phyloP scores from a whole-genome alignment of 2,797 vertebrate genomes.

The Lutjanus campechanus region DNA sequence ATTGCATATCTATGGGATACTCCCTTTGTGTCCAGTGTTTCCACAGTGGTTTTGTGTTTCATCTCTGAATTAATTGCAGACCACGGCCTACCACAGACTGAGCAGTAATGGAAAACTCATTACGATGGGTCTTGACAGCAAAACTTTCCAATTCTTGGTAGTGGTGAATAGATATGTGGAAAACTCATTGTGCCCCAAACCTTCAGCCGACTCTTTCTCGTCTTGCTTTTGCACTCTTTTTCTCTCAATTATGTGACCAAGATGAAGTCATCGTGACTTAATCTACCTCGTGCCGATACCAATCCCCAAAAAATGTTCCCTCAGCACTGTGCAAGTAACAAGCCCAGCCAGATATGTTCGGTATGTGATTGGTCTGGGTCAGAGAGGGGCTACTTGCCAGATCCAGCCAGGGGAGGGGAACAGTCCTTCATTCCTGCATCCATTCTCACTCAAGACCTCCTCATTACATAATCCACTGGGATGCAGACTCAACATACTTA shows the following conservation, averaged over 20 bases:
- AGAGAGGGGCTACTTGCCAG: constrained; percentile 42
- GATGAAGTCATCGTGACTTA: constrained; percentile 65
- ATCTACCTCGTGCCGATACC: constrained; percentile 22
- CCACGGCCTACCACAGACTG: constrained; percentile 46
- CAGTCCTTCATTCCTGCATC: constrained; percentile 53
- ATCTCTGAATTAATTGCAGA: constrained; percentile 66
- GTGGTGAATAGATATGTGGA: constrained; percentile 61
- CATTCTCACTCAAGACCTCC: constrained; percentile 22
- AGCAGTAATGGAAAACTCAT: constrained; percentile 76
- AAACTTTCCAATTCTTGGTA: constrained; percentile 67
- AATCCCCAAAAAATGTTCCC: constrained; percentile 10
- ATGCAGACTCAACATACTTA: constrained; percentile 35
- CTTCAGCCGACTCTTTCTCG: constrained; percentile 5
- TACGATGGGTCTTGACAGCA: constrained; percentile 48
- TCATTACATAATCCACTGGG: constrained; percentile 51
- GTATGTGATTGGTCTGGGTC: constrained; percentile 57
- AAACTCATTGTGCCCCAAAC: constrained; percentile 66
- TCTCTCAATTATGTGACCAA: constrained; percentile 27
- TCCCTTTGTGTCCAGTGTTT: constrained; percentile 42
- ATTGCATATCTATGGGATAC: constrained; percentile 17
- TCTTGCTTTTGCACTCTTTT: constrained; percentile 3
- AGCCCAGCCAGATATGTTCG: constrained; percentile 56
- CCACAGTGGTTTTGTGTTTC: constrained; percentile 56
- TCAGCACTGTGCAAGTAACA: constrained; percentile 31
- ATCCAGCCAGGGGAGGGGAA: constrained; percentile 27